phyloP scores from a whole-genome alignment of 2,888 invertebrate species.

The Cheilosia grossa region DNA sequence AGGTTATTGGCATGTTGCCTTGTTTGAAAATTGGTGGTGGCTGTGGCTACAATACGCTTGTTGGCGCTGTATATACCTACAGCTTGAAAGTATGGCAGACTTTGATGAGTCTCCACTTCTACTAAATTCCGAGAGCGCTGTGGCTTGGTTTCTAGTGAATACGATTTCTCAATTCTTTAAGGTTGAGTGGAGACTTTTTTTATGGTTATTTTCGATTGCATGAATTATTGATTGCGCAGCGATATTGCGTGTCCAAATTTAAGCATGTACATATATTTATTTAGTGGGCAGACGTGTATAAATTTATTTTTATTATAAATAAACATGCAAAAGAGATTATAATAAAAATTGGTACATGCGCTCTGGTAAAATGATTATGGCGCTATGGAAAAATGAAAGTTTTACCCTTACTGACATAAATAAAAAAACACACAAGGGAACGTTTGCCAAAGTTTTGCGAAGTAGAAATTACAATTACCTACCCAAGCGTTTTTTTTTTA shows the following conservation, averaged over 20 bases:
- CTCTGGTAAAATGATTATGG: constrained; percentile 5
- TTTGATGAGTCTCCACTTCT: constrained; percentile 71
- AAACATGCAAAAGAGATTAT: constrained; percentile 13
- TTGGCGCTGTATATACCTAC: constrained; percentile 53
- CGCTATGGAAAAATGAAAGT: constrained; percentile 9
- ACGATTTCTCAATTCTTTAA: constrained; percentile 57
- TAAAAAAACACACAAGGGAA: background rate
- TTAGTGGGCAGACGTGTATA: constrained; percentile 1
- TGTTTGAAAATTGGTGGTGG: constrained; percentile 73
- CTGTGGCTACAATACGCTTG: constrained; percentile 58
- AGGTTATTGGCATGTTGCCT: constrained; percentile 74
- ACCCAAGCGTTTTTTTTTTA: too few relatives aligned
- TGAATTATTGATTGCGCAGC: constrained; percentile 55
- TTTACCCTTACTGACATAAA: too few relatives aligned
- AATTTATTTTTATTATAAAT: constrained; percentile 42
- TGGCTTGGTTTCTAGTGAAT: constrained; percentile 38
- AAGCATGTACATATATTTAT: constrained; percentile 44
- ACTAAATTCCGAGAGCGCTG: background rate
- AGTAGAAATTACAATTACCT: too few relatives aligned
- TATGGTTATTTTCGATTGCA: constrained; percentile 65
- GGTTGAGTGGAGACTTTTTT: constrained; percentile 73
- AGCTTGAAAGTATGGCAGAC: constrained; percentile 51
- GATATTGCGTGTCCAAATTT: constrained; percentile 51
- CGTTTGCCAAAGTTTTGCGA: too few relatives aligned
- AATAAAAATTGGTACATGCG: constrained; percentile 50